A percentile compares a stretch with the other conserved stretches of the same genome.
These are phyloP conservation scores for Ara ararauna DNA, from an alignment of 2,797 vertebrate species.

Conservation along the genomic window DNA sequence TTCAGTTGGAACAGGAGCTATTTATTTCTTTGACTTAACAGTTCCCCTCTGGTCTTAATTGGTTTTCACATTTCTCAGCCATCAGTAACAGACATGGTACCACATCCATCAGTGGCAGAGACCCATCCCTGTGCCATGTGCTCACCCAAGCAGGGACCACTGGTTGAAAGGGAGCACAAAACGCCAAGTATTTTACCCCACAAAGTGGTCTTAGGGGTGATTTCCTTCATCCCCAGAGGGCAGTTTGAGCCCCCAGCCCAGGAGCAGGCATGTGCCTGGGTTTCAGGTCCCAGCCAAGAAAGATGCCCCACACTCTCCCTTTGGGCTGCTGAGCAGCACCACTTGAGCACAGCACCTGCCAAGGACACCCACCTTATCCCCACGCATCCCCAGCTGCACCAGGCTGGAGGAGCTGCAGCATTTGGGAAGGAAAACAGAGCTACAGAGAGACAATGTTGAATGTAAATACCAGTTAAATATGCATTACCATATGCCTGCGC, in stretches of 20 bases:
- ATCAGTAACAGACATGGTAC: rapidly evolving
- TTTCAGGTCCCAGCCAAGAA: neutral
- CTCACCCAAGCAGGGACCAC: neutral
- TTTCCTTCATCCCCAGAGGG: neutral
- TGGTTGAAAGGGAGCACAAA: neutral
- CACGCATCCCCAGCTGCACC: slow-evolving; percentile 11
- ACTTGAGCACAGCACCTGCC: neutral
- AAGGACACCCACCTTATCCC: neutral
- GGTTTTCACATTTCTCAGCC: neutral
- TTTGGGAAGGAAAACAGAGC: slow-evolving; percentile 71
- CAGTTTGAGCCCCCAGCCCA: neutral
- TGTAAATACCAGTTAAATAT: slow-evolving; percentile 80
- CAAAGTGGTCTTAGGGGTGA: neutral
- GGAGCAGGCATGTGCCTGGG: neutral
- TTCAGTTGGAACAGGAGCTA: slow-evolving; percentile 19
- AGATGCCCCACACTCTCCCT: rapidly evolving
- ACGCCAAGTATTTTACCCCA: rapidly evolving
- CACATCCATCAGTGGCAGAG: rapidly evolving
- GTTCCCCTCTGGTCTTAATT: neutral
- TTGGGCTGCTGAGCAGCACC: neutral
- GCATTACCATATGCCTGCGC: slow-evolving; percentile 76
- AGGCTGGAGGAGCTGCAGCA: slow-evolving; percentile 45
- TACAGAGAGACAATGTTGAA: slow-evolving; percentile 72
- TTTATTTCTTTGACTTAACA: neutral
- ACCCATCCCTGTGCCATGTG: rapidly evolving